Evolutionary conservation across 2,888 invertebrate genomes (phyloP), one percentile per base, ranked within the genome.

Genomic region (Heliconius aoede): DNA sequence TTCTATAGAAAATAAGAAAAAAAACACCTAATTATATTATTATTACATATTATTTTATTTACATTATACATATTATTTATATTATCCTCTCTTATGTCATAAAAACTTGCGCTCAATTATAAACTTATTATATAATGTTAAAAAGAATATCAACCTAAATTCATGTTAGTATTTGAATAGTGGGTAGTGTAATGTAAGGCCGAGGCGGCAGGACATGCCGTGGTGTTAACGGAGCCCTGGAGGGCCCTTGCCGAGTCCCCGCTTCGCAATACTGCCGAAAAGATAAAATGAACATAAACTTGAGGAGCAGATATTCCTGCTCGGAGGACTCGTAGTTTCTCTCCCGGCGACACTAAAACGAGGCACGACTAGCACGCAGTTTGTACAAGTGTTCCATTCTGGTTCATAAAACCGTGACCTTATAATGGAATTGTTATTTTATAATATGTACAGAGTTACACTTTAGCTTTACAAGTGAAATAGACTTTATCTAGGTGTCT

Each of bases 251-350:
- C 88, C 86, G 86, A 88, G 89, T 91, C 92, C 91, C 93, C 87
- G 89, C 85, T 85, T 90, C 91, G 91, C 92, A 92, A 91, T 93
- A 93, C 91, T 89, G 90, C 89, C 91, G 90, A 91, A 94, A 93
- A 94, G 92, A 94, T 94, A 94, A 94, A 94, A 94, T 91, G 93
- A 92, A 94, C 93, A 92, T 94, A 94, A 94, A 93, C 90, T 94
- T 93, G 91, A 93, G 91, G 87, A 92, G 90, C 87, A 90, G 92
- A 93, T 93, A 92, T 89, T 89, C 90, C 84, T 87, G 91, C 94
- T 90, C 92, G 84, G 89, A 93, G 93, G 94, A 92, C 90, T 92
- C 91, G 90, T 92, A 92, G 93, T 91, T 86, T 91, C 87, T 87
- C 94, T 94, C 94, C 81, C 86, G 94, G 86, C 90, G 93, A 85